Percentiles rank a stretch among this genome's conserved stretches.
These are phyloP conservation scores for Octodon degus DNA, from an alignment of 2,113 vertebrate genomes.

Conservation along the genomic window DNA sequence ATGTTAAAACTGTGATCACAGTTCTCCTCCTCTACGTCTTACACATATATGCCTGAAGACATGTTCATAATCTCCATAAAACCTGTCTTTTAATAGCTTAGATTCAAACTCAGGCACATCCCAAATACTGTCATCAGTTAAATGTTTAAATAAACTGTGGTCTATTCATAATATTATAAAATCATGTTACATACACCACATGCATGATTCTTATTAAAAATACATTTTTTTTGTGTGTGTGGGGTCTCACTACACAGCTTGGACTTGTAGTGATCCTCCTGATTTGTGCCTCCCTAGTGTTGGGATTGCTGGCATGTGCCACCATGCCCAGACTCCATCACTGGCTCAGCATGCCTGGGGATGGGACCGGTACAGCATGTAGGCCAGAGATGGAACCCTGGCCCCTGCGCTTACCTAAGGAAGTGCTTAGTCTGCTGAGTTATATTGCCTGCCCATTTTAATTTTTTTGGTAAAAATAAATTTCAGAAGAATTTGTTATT, in stretches of 20 bases:
- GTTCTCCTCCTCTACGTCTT: not conserved
- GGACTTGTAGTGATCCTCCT: too few species aligned
- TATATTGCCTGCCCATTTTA: too few species aligned
- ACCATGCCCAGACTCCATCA: too few species aligned
- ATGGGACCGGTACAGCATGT: too few species aligned
- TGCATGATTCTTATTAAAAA: not conserved
- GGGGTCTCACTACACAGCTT: too few species aligned
- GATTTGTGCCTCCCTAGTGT: too few species aligned
- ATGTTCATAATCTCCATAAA: not conserved
- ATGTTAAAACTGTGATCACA: not conserved
- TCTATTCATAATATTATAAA: not conserved
- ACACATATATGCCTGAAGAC: not conserved
- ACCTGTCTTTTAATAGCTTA: not conserved
- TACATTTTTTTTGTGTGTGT: too few species aligned
- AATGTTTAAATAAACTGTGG: not conserved
- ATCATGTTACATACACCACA: not conserved
- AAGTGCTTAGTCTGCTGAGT: too few species aligned
- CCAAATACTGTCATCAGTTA: not conserved
- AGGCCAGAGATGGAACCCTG: too few species aligned
- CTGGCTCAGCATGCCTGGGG: too few species aligned
- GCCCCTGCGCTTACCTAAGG: too few species aligned
- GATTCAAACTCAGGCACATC: not conserved
- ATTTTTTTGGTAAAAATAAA: not conserved
- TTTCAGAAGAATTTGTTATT: not conserved
- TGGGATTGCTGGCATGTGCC: too few species aligned